These are phyloP conservation scores for Neolamprologus fasciatus DNA, from an alignment of 2,113 vertebrate genomes.

Conservation along the genomic window DNA sequence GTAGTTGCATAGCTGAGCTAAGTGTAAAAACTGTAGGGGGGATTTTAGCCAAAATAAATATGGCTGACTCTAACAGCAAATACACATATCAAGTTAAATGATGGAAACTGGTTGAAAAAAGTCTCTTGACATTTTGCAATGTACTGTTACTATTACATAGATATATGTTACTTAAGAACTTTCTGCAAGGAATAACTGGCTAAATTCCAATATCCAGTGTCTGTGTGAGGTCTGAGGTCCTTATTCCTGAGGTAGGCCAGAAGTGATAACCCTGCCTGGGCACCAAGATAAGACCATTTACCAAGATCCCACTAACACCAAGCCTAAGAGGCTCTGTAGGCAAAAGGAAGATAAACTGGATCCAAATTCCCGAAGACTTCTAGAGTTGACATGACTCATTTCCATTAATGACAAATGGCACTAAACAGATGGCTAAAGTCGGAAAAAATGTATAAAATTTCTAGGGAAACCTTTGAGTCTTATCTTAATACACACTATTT, in stretches of 20 bases:
- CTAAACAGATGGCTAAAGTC: slow-evolving; percentile 25
- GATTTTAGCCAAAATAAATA: slow-evolving; percentile 38
- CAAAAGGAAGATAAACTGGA: slow-evolving; percentile 44
- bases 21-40: slow-evolving; percentile 24
- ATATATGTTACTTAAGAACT: not conserved
- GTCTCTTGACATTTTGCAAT: not conserved
- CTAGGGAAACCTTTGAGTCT: not conserved
- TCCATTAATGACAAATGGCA: slow-evolving; percentile 24
- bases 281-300: slow-evolving; percentile 54
- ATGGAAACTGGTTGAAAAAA: not conserved
- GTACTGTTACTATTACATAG: not conserved
- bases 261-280: slow-evolving; percentile 45
- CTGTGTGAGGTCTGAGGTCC: slow-evolving; percentile 55
- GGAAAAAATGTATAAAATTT: not conserved
- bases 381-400: slow-evolving; percentile 7
- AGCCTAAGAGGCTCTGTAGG: slow-evolving; percentile 21
- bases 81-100: not conserved
- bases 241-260: slow-evolving; percentile 39
- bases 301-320: slow-evolving; percentile 43
- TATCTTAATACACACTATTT: not conserved
- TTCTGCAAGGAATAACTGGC: not conserved
- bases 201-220: not conserved
- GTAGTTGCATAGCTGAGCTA: not conserved
- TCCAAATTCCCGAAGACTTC: slow-evolving; percentile 34
- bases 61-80: slow-evolving; percentile 4